Percentiles rank a stretch among this genome's conserved stretches.
Conservation (phyloP, 2,113 vertebrate species). For the Pterocles orientalis region DNA sequence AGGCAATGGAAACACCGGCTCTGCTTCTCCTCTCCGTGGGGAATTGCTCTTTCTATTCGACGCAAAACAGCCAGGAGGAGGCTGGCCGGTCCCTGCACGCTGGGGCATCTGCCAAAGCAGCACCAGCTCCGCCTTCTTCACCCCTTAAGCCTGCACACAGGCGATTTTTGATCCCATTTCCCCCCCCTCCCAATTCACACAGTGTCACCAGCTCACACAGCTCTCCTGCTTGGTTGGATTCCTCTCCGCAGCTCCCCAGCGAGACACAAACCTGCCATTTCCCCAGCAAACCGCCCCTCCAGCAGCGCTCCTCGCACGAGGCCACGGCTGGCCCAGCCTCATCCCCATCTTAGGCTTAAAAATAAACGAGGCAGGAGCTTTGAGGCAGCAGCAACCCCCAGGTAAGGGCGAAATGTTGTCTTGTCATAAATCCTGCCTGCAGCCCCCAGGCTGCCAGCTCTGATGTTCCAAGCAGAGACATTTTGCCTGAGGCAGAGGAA, state of each 20-base stretch:
- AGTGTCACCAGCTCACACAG: not conserved
- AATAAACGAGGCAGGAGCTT: not conserved
- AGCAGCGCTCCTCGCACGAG: not conserved
- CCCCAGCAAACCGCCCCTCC: not conserved
- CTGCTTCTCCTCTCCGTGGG: not conserved
- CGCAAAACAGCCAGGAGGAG: not conserved
- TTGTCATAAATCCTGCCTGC: not conserved
- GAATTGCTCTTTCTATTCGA: not conserved
- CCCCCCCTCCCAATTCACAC: not conserved
- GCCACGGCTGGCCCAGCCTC: not conserved
- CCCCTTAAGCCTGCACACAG: not conserved
- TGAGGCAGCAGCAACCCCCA: not conserved
- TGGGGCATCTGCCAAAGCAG: not conserved
- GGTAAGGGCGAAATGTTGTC: rapidly evolving
- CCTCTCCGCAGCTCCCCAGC: not conserved
- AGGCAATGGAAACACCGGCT: rapidly evolving
- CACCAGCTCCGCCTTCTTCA: not conserved
- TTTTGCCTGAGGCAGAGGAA: not conserved
- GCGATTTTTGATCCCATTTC: not conserved
- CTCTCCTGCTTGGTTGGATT: not conserved
- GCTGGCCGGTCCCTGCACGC: too few species aligned
- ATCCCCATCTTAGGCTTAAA: not conserved
- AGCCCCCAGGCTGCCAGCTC: not conserved
- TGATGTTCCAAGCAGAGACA: not conserved
- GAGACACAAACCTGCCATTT: not conserved